Conservation (phyloP, 2,113 vertebrate genomes). For the Propithecus coquereli region DNA sequence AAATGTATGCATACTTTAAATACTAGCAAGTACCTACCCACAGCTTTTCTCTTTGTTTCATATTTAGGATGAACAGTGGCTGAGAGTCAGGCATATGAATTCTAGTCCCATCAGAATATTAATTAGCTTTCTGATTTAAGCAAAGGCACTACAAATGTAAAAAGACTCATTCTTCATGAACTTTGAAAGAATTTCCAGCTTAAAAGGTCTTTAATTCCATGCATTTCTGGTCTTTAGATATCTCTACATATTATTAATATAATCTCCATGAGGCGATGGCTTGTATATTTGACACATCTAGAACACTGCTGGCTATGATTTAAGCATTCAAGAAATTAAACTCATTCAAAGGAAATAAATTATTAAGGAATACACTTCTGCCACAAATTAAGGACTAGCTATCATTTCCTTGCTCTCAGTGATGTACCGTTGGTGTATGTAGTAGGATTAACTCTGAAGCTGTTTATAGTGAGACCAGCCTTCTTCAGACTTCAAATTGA, state of each 20-base stretch:
- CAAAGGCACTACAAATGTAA: neutral
- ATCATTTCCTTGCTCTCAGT: neutral
- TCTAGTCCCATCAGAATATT: neutral
- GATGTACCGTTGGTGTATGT: neutral
- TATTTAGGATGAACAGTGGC: neutral
- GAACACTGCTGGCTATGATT: neutral
- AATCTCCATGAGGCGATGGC: neutral
- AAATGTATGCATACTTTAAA: neutral
- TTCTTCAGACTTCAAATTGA: neutral
- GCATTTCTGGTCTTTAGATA: neutral
- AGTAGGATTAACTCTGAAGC: neutral
- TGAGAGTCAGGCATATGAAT: neutral
- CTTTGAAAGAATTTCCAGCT: neutral
- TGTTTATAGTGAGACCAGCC: neutral
- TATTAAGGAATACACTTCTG: neutral
- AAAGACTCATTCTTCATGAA: neutral
- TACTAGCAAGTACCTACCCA: neutral
- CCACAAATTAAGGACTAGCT: neutral
- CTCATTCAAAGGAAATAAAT: slow-evolving; percentile 10
- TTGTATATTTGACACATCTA: neutral
- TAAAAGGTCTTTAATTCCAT: neutral
- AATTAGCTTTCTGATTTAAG: neutral
- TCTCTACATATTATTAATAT: neutral
- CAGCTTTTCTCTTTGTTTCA: neutral
- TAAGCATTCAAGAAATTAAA: neutral